These are phyloP conservation scores for Temnothorax nylanderi DNA, from an alignment of 1,140 invertebrate species.

Conservation along the genomic window DNA sequence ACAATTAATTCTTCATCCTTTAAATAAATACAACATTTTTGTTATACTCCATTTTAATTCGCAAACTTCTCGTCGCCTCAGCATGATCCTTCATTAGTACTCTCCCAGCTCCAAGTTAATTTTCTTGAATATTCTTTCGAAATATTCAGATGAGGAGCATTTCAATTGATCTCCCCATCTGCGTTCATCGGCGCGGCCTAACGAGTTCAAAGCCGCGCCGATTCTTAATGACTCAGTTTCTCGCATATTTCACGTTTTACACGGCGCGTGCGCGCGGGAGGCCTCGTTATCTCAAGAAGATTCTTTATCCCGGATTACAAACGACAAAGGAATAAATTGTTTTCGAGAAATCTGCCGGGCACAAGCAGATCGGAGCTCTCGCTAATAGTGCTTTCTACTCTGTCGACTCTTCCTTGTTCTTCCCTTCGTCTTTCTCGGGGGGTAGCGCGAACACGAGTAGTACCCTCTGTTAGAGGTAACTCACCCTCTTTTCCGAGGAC, in stretches of 20 bases:
- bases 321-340: constrained; percentile 74
- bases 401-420: constrained; percentile 30
- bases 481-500: constrained; percentile 29
- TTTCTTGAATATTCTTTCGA: constrained; percentile 39
- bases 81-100: neutral
- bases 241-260: constrained; percentile 62
- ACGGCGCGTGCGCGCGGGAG: constrained; percentile 34
- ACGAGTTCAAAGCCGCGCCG: constrained; percentile 32
- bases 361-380: constrained; percentile 62
- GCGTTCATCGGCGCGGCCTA: constrained; percentile 10
- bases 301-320: constrained; percentile 62
- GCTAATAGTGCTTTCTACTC: constrained; percentile 68
- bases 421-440: constrained; percentile 42
- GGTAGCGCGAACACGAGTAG: constrained; percentile 17
- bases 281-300: constrained; percentile 71
- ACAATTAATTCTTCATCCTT: neutral
- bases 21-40: constrained; percentile 4
- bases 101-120: constrained; percentile 27
- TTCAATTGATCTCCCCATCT: constrained; percentile 47
- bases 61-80: neutral
- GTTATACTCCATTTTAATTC: neutral
- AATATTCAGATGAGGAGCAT: constrained; percentile 65
- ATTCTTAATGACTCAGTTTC: constrained; percentile 44
- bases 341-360: constrained; percentile 60
- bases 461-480: constrained; percentile 30